phyloP scores from a whole-genome alignment of 2,888 invertebrate species.

The Girardia tigrina region DNA sequence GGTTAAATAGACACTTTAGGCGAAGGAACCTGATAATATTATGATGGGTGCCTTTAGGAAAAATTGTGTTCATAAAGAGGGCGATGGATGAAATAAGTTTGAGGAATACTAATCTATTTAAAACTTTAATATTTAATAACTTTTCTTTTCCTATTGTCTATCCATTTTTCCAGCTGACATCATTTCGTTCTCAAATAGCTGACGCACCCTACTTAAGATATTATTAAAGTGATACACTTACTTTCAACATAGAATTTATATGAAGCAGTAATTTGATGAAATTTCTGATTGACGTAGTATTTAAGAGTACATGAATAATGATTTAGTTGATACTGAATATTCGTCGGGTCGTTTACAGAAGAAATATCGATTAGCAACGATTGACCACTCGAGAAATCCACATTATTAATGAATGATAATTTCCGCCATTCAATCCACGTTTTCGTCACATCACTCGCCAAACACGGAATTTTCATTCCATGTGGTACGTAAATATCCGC shows the following conservation, averaged over 20 bases:
- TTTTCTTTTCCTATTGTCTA: no score
- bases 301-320: neutral
- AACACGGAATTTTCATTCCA: constrained; percentile 23
- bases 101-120: no score
- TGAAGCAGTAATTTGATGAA: neutral
- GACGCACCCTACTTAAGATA: no score
- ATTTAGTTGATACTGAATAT: neutral
- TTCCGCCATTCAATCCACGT: neutral
- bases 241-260: neutral
- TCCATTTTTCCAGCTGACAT: no score
- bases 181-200: no score
- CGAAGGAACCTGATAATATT: no score
- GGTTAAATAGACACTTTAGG: no score
- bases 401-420: neutral
- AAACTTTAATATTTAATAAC: no score
- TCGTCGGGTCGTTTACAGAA: neutral
- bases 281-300: neutral
- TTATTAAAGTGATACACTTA: neutral
- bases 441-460: neutral
- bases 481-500: neutral
- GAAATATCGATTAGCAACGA: neutral
- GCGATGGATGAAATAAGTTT: no score
- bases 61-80: no score
- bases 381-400: neutral
- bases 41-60: no score